A percentile compares a stretch with the other conserved stretches of the same genome.
Evolutionary conservation across 2,797 vertebrate species (phyloP).

Genomic region (Chelon labrosus): DNA sequence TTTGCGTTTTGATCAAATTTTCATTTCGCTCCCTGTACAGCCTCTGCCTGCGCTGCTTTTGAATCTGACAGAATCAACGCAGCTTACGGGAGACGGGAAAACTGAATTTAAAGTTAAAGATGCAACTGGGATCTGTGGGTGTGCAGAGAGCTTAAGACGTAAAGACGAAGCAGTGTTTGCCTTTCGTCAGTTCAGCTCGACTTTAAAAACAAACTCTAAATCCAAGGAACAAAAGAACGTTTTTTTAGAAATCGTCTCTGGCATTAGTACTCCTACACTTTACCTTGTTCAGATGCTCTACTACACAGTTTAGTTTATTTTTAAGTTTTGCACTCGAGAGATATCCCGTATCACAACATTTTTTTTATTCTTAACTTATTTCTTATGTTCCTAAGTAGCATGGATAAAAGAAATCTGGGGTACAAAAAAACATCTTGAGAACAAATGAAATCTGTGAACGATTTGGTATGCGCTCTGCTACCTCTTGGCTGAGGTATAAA

Average conservation of each 20-base stretch:
- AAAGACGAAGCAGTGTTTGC: constrained; percentile 21
- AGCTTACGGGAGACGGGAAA: constrained; percentile 6
- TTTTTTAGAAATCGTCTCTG: constrained; percentile 7
- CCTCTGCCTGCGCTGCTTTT: constrained; percentile 6
- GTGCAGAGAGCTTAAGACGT: not conserved
- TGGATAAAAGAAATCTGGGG: constrained; percentile 31
- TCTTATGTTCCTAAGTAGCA: constrained; percentile 32
- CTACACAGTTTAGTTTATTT: constrained; percentile 12
- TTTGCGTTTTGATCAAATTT: not conserved
- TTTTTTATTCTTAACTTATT: constrained; percentile 17
- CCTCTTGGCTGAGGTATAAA: constrained; percentile 40
- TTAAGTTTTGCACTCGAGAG: constrained; percentile 22
- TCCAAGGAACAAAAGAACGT: constrained; percentile 12
- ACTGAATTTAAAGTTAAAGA: not conserved
- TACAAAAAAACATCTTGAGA: constrained; percentile 31
- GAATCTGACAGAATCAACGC: constrained; percentile 27
- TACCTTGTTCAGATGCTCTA: constrained; percentile 14
- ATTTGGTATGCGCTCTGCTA: constrained; percentile 32
- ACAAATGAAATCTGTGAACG: constrained; percentile 61
- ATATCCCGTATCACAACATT: constrained; percentile 11
- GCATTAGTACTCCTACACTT: constrained; percentile 5
- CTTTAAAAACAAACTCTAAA: constrained; percentile 13
- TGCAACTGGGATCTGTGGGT: not conserved
- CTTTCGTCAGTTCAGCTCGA: constrained; percentile 15
- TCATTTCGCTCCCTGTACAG: not conserved